phyloP scores from a whole-genome alignment of 2,888 invertebrate species.

The Apamea sordens region DNA sequence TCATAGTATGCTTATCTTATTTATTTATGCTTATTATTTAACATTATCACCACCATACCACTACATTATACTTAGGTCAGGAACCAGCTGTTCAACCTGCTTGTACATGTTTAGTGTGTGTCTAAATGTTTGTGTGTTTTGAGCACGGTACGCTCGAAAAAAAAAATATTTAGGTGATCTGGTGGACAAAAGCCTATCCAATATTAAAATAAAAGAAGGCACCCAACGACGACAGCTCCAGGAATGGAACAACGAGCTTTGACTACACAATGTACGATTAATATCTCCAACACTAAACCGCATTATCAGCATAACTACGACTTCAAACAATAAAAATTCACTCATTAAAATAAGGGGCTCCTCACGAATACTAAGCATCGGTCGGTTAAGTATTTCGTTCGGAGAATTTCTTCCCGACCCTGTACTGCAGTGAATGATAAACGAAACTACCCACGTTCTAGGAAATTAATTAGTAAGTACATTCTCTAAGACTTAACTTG shows the following conservation, averaged over 20 bases:
- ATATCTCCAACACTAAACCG: slow-evolving; percentile 23
- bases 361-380: slow-evolving; percentile 54
- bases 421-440: slow-evolving; percentile 62
- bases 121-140: too few relatives aligned
- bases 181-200: too few relatives aligned
- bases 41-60: background rate
- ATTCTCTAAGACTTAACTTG: slow-evolving; percentile 60
- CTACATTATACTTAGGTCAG: too few relatives aligned
- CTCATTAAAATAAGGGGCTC: slow-evolving; percentile 45
- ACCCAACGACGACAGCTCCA: too few relatives aligned
- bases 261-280: slow-evolving; percentile 39
- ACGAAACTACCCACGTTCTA: slow-evolving; percentile 64
- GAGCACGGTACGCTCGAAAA: background rate
- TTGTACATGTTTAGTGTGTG: too few relatives aligned
- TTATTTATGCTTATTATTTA: background rate
- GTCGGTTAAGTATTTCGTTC: slow-evolving; percentile 52
- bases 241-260: slow-evolving; percentile 30
- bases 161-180: slow-evolving; percentile 2
- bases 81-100: too few relatives aligned
- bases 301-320: slow-evolving; percentile 38
- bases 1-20: background rate
- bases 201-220: slow-evolving; percentile 24
- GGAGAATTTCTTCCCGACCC: slow-evolving; percentile 36
- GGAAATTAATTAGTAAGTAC: slow-evolving; percentile 68
- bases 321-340: slow-evolving; percentile 51